These are phyloP conservation scores for Seriola quinqueradiata DNA, from an alignment of 2,113 vertebrate genomes.

Conservation along the genomic window DNA sequence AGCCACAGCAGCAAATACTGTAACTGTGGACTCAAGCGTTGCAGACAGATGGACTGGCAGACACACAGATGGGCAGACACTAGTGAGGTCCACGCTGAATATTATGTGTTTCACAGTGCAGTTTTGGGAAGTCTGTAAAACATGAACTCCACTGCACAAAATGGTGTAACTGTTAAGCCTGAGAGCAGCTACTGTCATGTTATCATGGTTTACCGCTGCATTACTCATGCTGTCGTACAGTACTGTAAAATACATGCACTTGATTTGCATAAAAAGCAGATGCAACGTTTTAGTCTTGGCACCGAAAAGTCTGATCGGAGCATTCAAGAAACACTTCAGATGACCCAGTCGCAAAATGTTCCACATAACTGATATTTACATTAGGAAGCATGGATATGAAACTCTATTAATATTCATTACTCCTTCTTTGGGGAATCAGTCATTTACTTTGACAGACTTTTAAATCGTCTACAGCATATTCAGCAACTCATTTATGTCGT, in stretches of 20 bases:
- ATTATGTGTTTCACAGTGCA: neutral
- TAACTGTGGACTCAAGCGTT: neutral
- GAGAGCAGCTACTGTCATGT: neutral
- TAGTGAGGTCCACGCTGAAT: neutral
- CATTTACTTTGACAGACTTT: neutral
- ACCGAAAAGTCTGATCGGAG: too few species aligned
- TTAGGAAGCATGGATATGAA: neutral
- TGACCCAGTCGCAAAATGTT: neutral
- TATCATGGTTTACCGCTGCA: too few species aligned
- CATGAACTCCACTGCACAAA: neutral
- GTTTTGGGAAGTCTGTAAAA: neutral
- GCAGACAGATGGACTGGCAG: constrained; percentile 18
- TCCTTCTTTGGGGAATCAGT: neutral
- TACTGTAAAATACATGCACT: too few species aligned
- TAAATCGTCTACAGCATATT: neutral
- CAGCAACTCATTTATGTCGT: neutral
- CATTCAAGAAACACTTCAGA: neutral
- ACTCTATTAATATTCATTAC: neutral
- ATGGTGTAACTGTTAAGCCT: neutral
- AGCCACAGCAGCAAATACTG: neutral
- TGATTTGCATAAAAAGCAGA: too few species aligned
- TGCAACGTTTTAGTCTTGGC: too few species aligned
- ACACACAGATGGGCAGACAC: constrained; percentile 18
- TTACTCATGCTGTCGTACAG: too few species aligned
- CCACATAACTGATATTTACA: neutral